Evolutionary conservation across 2,113 vertebrate genomes (phyloP).

Genomic region (Phyllostomus hastatus): DNA sequence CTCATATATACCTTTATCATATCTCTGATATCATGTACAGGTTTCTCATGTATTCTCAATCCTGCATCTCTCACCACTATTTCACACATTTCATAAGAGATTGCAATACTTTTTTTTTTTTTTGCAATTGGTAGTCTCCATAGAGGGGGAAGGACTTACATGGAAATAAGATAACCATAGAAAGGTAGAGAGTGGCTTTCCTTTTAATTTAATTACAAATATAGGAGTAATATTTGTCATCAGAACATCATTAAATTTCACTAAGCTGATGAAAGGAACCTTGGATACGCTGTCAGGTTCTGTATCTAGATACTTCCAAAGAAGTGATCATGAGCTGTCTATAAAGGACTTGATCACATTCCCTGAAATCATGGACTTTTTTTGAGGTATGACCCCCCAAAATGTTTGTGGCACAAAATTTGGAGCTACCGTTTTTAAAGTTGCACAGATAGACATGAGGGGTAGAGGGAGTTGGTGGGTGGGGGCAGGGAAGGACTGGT

Average conservation of each 20-base stretch:
- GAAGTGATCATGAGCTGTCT: neutral
- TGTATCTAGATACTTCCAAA: neutral
- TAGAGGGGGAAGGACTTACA: neutral
- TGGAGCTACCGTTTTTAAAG: slow-evolving; percentile 10
- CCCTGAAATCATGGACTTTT: neutral
- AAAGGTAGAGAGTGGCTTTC: neutral
- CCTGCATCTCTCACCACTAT: neutral
- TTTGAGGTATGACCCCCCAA: neutral
- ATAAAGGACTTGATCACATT: neutral
- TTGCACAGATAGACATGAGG: neutral
- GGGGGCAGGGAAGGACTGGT: neutral
- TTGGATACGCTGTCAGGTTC: neutral
- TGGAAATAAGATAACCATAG: neutral
- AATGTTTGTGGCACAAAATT: neutral
- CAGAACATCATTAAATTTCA: neutral
- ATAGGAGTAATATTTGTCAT: neutral
- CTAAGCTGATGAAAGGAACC: neutral
- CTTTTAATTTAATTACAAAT: slow-evolving; percentile 29
- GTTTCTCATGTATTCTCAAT: neutral
- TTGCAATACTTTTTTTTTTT: neutral
- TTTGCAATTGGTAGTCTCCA: neutral
- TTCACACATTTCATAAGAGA: neutral
- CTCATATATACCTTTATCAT: neutral
- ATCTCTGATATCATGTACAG: neutral
- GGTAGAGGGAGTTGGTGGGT: neutral